phyloP scores from a whole-genome alignment of 2,797 vertebrate genomes.

The Ctenopoma multispine region DNA sequence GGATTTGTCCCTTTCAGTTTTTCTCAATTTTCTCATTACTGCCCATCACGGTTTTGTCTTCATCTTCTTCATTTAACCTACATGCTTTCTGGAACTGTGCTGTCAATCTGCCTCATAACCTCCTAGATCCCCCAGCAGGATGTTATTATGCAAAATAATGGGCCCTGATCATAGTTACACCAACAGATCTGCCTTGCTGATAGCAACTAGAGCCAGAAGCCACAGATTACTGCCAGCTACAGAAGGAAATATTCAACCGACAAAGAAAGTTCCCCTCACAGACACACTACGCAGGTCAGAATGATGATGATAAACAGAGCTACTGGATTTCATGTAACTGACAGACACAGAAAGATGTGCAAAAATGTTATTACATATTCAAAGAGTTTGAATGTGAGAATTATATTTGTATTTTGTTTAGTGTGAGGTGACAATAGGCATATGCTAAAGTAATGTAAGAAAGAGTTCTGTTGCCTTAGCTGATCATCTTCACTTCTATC shows the following conservation, averaged over 20 bases:
- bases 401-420: no score
- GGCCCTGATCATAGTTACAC: conserved; percentile 4
- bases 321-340: background rate
- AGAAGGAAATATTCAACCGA: background rate
- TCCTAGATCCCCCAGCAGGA: conserved; percentile 18
- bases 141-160: conserved; percentile 11
- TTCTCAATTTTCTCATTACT: background rate
- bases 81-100: background rate
- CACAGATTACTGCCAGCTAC: background rate
- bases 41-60: background rate
- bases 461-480: no score
- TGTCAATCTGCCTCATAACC: background rate
- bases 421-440: no score
- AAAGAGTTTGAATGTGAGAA: no score
- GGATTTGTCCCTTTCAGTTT: background rate
- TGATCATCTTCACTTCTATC: no score
- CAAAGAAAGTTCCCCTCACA: background rate
- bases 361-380: no score
- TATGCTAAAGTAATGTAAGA: background rate
- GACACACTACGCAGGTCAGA: background rate
- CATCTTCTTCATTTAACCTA: conserved; percentile 6
- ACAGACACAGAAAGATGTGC: no score
- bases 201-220: conserved; percentile 3
- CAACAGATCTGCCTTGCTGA: conserved; percentile 3
- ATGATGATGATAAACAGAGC: background rate